Evolutionary conservation across 1,140 invertebrate genomes (phyloP).

Genomic region (Drosophila dunni): DNA sequence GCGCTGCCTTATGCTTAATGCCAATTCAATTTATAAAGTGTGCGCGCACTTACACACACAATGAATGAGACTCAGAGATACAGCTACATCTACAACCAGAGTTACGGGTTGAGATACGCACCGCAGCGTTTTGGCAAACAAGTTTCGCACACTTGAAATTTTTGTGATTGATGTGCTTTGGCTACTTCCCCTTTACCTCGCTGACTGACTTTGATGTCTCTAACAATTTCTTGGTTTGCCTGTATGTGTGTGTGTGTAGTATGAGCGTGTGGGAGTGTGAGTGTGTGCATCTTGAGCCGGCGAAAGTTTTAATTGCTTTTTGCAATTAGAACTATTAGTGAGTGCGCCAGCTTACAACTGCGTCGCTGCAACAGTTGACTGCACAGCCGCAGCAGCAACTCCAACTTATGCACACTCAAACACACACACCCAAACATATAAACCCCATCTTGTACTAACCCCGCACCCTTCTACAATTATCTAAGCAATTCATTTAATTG

Average conservation of each 20-base stretch:
- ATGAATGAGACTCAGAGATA: slow-evolving; percentile 3
- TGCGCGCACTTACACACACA: slow-evolving; percentile 25
- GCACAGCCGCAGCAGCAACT: slow-evolving; percentile 57
- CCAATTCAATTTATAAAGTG: slow-evolving; percentile 80
- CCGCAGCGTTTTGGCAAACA: slow-evolving; percentile 71
- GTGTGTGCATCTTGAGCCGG: slow-evolving; percentile 73
- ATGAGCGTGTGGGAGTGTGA: not conserved
- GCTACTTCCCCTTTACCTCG: slow-evolving; percentile 54
- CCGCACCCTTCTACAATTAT: slow-evolving; percentile 33
- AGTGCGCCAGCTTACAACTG: slow-evolving; percentile 75
- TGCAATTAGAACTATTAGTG: slow-evolving; percentile 83
- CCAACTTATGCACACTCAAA: slow-evolving; percentile 15
- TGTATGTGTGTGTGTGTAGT: slow-evolving; percentile 12
- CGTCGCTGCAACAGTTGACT: slow-evolving; percentile 72
- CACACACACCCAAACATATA: not conserved
- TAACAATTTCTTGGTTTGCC: slow-evolving; percentile 40
- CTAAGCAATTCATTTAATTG: slow-evolving; percentile 82
- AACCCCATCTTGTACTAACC: not conserved
- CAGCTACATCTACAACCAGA: slow-evolving; percentile 24
- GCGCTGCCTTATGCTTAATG: slow-evolving; percentile 76
- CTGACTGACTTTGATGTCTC: slow-evolving; percentile 80
- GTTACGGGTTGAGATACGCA: slow-evolving; percentile 48
- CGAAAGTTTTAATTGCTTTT: slow-evolving; percentile 83
- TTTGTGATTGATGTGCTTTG: slow-evolving; percentile 82
- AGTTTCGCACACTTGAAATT: slow-evolving; percentile 81